Evolutionary conservation across 2,888 invertebrate genomes (phyloP).

Genomic region (Aproaerema taeniolella): DNA sequence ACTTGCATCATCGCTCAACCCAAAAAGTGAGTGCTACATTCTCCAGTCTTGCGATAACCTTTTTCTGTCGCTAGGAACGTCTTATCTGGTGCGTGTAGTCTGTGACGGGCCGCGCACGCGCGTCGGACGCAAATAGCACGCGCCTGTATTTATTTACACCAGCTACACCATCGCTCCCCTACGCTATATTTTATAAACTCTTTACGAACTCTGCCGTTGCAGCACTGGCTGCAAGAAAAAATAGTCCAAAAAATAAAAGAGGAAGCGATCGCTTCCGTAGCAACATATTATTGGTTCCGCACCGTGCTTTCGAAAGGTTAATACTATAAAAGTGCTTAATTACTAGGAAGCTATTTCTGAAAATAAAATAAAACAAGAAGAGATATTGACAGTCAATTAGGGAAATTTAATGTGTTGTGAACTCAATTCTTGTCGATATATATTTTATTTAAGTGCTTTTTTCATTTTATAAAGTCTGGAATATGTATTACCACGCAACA

Average conservation of each 20-base stretch:
- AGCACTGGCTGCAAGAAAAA: not conserved
- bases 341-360: too few species aligned
- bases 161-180: conserved; percentile 35
- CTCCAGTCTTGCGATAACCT: conserved; percentile 5
- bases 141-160: conserved; percentile 51
- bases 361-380: too few species aligned
- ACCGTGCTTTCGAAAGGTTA: too few species aligned
- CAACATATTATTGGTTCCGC: too few species aligned
- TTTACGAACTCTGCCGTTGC: conserved; percentile 26
- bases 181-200: conserved; percentile 42
- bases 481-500: too few species aligned
- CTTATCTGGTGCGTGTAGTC: conserved; percentile 23
- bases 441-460: too few species aligned
- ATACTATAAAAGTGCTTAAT: too few species aligned
- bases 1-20: not conserved
- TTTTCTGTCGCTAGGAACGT: not conserved
- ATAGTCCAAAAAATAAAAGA: conserved; percentile 2
- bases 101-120: conserved; percentile 42
- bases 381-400: too few species aligned
- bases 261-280: conserved; percentile 5
- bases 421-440: too few species aligned
- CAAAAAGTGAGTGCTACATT: conserved; percentile 2
- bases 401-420: too few species aligned
- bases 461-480: too few species aligned
- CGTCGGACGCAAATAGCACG: conserved; percentile 58